Evolutionary conservation across 2,113 vertebrate genomes (phyloP).

Genomic region (Ophthalmotilapia sp.): DNA sequence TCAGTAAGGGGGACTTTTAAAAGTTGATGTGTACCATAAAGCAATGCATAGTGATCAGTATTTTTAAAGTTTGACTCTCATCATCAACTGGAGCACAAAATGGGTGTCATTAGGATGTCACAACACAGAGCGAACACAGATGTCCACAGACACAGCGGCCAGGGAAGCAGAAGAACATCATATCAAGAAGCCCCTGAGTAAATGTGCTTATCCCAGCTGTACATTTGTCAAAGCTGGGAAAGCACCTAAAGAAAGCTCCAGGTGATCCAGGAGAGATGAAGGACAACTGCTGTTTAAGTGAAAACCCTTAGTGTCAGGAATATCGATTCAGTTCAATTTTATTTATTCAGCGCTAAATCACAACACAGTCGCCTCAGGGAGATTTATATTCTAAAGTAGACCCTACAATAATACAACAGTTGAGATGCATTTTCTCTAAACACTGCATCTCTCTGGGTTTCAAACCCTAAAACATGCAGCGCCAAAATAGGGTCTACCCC

Average conservation of each 20-base stretch:
- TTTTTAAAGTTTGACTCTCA: background rate
- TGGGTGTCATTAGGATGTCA: background rate
- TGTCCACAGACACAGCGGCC: rapidly evolving
- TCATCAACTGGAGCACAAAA: background rate
- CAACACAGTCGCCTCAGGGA: rapidly evolving
- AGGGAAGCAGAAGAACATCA: background rate
- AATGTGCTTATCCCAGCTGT: rapidly evolving
- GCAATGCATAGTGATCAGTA: background rate
- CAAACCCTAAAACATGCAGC: background rate
- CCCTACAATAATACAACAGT: background rate
- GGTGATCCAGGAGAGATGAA: background rate
- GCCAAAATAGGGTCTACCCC: background rate
- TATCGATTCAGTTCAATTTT: background rate
- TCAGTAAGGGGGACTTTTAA: background rate
- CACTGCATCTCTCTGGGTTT: background rate
- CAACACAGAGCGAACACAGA: background rate
- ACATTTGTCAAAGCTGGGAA: background rate
- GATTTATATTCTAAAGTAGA: background rate
- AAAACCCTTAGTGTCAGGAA: background rate
- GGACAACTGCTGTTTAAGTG: background rate
- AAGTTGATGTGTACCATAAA: background rate
- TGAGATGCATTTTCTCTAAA: background rate
- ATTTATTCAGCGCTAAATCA: background rate
- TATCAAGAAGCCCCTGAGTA: background rate
- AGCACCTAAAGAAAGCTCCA: background rate